A percentile compares a stretch with the other conserved stretches of the same genome.
These are phyloP conservation scores for Mobula hypostoma DNA, from an alignment of 2,113 vertebrate species.

Conservation along the genomic window DNA sequence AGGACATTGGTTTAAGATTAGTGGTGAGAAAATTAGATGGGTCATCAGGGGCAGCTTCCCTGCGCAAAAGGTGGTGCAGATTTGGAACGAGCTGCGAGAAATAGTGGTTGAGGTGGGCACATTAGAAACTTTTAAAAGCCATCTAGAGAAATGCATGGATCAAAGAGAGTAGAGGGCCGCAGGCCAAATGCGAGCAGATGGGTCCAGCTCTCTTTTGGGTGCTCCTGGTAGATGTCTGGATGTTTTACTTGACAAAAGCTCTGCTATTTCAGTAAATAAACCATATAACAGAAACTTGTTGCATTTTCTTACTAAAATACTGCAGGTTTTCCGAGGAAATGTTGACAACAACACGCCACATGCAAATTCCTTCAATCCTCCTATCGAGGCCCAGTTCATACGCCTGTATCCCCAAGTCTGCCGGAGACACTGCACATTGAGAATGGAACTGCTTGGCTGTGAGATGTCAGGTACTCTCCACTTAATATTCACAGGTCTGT, in stretches of 20 bases:
- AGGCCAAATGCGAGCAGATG: too few species aligned
- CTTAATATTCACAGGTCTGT: background rate
- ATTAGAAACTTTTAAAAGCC: too few species aligned
- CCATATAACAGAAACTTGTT: background rate
- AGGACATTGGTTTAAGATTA: too few species aligned
- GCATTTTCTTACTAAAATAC: conserved; percentile 17
- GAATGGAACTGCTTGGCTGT: conserved; percentile 95
- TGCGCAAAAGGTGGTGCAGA: too few species aligned
- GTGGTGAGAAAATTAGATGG: too few species aligned
- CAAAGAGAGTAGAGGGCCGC: too few species aligned
- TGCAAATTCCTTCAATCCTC: conserved; percentile 91
- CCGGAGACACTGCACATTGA: conserved; percentile 87
- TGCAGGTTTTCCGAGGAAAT: conserved; percentile 88
- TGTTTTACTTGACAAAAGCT: background rate
- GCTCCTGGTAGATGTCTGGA: too few species aligned
- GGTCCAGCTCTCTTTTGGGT: too few species aligned
- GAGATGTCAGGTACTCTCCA: conserved; percentile 76
- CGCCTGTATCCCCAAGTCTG: conserved; percentile 94
- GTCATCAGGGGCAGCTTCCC: too few species aligned
- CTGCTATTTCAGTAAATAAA: background rate
- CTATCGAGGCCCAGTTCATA: conserved; percentile 86
- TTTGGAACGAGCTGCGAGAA: too few species aligned
- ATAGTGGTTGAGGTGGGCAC: too few species aligned
- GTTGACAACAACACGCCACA: conserved; percentile 93
- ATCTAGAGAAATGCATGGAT: too few species aligned